phyloP scores from a whole-genome alignment of 1,140 invertebrate species.

The Sitodiplosis mosellana region DNA sequence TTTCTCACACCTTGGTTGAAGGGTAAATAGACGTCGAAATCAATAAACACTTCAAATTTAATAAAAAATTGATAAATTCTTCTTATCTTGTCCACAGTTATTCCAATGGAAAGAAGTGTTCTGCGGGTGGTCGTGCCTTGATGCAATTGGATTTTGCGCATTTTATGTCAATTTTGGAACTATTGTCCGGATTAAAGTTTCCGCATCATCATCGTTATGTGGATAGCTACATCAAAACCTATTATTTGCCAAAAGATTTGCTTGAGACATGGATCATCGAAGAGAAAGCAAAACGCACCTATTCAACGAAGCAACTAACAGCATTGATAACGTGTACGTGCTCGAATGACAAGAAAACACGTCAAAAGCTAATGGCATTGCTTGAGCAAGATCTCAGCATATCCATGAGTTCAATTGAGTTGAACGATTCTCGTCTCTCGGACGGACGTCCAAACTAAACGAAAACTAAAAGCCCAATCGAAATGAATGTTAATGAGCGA shows the following conservation, averaged over 20 bases:
- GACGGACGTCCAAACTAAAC: no score
- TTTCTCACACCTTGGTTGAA: slow-evolving; percentile 77
- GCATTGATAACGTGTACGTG: slow-evolving; percentile 71
- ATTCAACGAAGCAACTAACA: slow-evolving; percentile 70
- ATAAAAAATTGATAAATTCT: slow-evolving; percentile 2
- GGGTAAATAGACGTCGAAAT: slow-evolving; percentile 44
- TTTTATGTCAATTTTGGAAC: slow-evolving; percentile 77
- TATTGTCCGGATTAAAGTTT: slow-evolving; percentile 60
- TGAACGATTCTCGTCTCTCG: no score
- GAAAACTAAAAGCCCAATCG: no score
- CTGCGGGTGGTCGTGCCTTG: slow-evolving; percentile 82
- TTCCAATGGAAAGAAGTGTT: slow-evolving; percentile 81
- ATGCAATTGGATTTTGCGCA: slow-evolving; percentile 98
- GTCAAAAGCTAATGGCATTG: slow-evolving; percentile 51
- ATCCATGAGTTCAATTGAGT: no score
- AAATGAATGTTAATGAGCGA: no score
- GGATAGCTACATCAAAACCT: slow-evolving; percentile 90
- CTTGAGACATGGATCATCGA: slow-evolving; percentile 78
- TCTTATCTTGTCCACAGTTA: slow-evolving; percentile 34
- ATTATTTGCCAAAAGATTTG: slow-evolving; percentile 74
- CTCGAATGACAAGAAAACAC: slow-evolving; percentile 71
- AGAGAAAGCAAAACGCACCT: slow-evolving; percentile 51
- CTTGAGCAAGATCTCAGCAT: slow-evolving; percentile 32
- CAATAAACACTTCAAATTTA: not conserved
- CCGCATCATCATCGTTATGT: slow-evolving; percentile 81